phyloP scores from a whole-genome alignment of 2,113 vertebrate species.

The Myrmecobius fasciatus region DNA sequence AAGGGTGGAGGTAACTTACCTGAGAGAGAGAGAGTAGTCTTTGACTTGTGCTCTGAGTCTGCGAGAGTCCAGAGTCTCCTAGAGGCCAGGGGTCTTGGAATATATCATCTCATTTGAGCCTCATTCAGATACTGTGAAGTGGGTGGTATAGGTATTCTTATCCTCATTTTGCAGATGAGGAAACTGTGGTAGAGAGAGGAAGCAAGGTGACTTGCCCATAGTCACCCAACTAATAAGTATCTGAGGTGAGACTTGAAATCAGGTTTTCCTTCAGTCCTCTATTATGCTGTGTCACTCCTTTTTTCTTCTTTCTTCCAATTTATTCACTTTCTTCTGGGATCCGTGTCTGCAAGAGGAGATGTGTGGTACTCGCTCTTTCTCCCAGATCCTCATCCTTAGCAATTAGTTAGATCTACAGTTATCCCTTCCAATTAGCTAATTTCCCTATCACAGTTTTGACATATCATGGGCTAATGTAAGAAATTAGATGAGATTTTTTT shows the following conservation, averaged over 20 bases:
- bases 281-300: background rate
- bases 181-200: too few relatives aligned
- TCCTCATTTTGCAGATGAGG: too few relatives aligned
- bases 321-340: background rate
- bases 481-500: background rate
- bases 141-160: too few relatives aligned
- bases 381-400: background rate
- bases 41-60: background rate
- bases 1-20: background rate
- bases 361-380: background rate
- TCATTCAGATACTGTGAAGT: too few relatives aligned
- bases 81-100: background rate
- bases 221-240: too few relatives aligned
- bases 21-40: background rate
- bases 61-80: background rate
- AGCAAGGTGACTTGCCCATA: too few relatives aligned
- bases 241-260: background rate
- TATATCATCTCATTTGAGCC: too few relatives aligned
- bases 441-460: background rate
- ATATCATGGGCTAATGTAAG: background rate
- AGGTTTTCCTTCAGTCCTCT: background rate
- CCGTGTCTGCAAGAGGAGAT: background rate
- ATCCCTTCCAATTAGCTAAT: background rate
- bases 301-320: background rate
- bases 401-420: background rate